Evolutionary conservation across 2,888 invertebrate genomes (phyloP), one percentile per base, ranked within the genome.

Genomic region (Hylaea fasciaria): DNA sequence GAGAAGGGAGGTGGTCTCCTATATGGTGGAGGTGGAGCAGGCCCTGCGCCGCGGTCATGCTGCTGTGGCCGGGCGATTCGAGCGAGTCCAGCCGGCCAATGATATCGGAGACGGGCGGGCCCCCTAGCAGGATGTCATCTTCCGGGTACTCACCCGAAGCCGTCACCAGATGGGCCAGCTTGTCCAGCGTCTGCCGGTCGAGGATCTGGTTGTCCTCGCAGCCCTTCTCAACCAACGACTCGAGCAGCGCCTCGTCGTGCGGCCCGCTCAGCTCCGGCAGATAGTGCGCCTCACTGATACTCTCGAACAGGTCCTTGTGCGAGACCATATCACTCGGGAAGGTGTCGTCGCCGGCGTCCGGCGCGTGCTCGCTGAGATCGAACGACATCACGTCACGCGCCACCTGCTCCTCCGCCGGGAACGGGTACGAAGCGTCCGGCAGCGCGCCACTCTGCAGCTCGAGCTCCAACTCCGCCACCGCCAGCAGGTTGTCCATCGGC

Each of bases 391-490:
- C 88, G 78, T 87, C 88, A 12, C 86, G 80, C 35, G 86, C 83
- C 56, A 82, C 86, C 60, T 84, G 82, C 61, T 89, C 90, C 57
- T 82, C 83, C 37, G 88, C 83, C 50, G 89, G 74, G 76, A 89
- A 90, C 16, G 80, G 71, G 75, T 84, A 87, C 57, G 75, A 77
- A 37, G 73, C 73, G 49, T 74, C 76, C 32, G 71, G 80, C 55
- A 81, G 71, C 60, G 81, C 80, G 68, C 85, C 80, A 77, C 86
- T 85, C 78, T 94, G 94, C 82, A 94, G 94, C 80, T 94, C 93
- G 75, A 94, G 93, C 82, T 94, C 94, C 53, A 94, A 89, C 83
- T 94, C 94, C 64, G 94, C 94, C 61, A 94, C 94, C 55, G 94
- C 94, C 61, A 94, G 90, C 73, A 94, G 85, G 82, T 93, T 94